Evolutionary conservation across 37 sponge, comb jelly and placozoan species (phyloP).

Genomic region (Halisarca cf. caerulea): DNA sequence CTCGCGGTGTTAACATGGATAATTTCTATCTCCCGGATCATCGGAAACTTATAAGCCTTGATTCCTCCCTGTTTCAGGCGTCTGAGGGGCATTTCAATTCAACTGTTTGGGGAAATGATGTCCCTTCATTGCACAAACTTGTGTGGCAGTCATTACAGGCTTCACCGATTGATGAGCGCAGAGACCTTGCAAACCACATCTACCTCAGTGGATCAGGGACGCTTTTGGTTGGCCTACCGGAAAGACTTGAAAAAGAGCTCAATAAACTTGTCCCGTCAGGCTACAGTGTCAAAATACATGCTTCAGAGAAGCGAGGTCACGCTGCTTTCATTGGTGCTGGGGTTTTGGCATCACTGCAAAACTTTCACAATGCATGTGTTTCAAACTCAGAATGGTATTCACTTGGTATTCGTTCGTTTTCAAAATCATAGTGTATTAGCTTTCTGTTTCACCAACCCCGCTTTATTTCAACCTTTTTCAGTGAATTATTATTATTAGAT

Average conservation of each 20-base stretch:
- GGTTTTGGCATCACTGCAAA: constrained; percentile 62
- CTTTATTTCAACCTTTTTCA: too few species aligned
- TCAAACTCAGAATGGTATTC: constrained; percentile 1
- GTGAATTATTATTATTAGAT: too few species aligned
- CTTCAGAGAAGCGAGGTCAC: constrained; percentile 54
- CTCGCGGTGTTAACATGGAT: constrained; percentile 59
- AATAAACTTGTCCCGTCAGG: constrained; percentile 26
- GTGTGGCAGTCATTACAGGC: constrained; percentile 80
- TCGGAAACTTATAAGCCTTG: constrained; percentile 53
- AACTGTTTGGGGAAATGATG: constrained; percentile 70
- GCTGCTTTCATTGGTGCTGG: constrained; percentile 79
- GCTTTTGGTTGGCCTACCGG: constrained; percentile 57
- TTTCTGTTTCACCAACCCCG: too few species aligned
- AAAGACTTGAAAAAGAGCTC: constrained; percentile 71
- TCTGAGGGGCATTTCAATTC: constrained; percentile 77
- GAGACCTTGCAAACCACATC: constrained; percentile 52
- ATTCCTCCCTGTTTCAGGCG: constrained; percentile 54
- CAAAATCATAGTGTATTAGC: neutral
- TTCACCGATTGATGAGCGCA: constrained; percentile 71
- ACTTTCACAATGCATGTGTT: constrained; percentile 56
- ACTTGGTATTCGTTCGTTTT: neutral
- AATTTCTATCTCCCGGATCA: constrained; percentile 74
- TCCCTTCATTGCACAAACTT: constrained; percentile 53
- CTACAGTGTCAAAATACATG: constrained; percentile 60
- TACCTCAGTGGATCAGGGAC: constrained; percentile 73